Conservation (phyloP, 1,140 invertebrate species). For the Rhopalosiphum maidis region DNA sequence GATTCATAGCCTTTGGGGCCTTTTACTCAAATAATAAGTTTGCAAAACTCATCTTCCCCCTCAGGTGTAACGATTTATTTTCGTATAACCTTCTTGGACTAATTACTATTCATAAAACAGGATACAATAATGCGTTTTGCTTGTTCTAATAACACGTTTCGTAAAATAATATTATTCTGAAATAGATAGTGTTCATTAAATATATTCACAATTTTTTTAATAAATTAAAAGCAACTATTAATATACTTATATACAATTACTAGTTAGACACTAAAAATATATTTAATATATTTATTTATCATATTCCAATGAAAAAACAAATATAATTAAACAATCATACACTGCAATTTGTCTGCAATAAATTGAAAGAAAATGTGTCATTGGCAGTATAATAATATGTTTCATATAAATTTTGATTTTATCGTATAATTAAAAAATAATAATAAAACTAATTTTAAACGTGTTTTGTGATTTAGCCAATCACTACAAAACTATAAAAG, state of each 20-base stretch:
- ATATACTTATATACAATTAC: not conserved
- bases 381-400: no score
- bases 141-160: not conserved
- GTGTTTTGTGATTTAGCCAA: no score
- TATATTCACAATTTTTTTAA: no score
- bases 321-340: not conserved
- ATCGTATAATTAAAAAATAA: no score
- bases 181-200: not conserved
- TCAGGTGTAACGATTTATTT: constrained; percentile 9
- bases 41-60: not conserved
- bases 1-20: not conserved
- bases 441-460: no score
- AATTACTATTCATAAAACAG: not conserved
- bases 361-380: no score
- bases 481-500: no score
- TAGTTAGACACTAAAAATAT: not conserved
- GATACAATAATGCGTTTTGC: not conserved
- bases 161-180: not conserved
- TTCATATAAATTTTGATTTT: no score
- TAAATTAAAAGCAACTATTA: not conserved
- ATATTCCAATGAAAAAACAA: not conserved
- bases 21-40: constrained; percentile 13
- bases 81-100: not conserved
- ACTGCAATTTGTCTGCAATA: no score
- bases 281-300: not conserved